Evolutionary conservation across 2,113 vertebrate species (phyloP).

Genomic region (Chaenogobius annularis): DNA sequence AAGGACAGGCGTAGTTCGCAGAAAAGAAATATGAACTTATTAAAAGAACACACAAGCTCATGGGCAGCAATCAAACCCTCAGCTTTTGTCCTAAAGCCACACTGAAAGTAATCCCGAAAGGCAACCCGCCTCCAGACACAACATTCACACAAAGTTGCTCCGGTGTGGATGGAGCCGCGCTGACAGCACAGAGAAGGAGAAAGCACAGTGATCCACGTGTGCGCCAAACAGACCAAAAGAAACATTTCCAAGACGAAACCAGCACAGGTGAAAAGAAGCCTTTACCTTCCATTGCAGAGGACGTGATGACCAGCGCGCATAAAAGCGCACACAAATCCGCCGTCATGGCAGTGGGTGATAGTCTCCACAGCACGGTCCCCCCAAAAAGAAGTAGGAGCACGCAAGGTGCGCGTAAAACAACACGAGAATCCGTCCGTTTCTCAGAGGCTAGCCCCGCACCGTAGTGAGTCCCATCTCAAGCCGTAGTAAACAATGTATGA

Average conservation of each 20-base stretch:
- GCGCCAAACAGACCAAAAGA: not conserved
- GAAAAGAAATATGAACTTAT: not conserved
- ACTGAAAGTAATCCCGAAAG: not conserved
- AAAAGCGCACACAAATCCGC: constrained; percentile 78
- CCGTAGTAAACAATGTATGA: constrained; percentile 78
- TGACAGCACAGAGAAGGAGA: constrained; percentile 8
- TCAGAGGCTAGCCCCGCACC: constrained; percentile 63
- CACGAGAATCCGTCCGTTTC: constrained; percentile 67
- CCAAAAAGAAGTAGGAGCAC: constrained; percentile 54
- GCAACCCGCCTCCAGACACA: not conserved
- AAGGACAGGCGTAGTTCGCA: not conserved
- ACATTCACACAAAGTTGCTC: constrained; percentile 8
- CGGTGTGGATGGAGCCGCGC: not conserved
- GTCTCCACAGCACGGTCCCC: constrained; percentile 66
- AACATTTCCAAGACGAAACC: constrained; percentile 15
- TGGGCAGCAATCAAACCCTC: not conserved
- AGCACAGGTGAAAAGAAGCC: constrained; percentile 17
- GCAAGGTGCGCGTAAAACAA: constrained; percentile 64
- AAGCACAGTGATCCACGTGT: not conserved
- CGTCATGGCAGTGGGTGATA: constrained; percentile 74
- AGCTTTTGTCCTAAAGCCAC: not conserved
- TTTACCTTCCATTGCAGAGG: constrained; percentile 82
- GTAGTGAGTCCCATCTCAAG: constrained; percentile 80
- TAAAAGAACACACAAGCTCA: not conserved
- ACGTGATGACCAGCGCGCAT: constrained; percentile 70